Conservation (phyloP, 2,113 vertebrate species). For the Psophia crepitans region DNA sequence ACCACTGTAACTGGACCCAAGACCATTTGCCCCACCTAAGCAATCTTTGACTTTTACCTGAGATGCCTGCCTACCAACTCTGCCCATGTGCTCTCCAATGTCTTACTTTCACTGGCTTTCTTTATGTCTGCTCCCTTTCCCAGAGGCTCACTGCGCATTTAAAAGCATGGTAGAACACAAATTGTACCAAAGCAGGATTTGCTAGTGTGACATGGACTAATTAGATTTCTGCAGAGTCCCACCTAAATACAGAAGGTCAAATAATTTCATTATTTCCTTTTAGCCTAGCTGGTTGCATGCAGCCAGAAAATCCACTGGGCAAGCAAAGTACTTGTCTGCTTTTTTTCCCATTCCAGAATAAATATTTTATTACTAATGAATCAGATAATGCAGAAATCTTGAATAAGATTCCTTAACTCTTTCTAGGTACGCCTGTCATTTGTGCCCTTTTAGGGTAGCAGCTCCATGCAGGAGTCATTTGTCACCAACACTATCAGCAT, state of each 20-base stretch:
- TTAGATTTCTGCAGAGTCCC: neutral
- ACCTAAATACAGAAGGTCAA: neutral
- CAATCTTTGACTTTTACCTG: neutral
- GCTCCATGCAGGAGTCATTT: neutral
- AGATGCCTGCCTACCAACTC: neutral
- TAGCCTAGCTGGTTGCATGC: neutral
- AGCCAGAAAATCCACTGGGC: neutral
- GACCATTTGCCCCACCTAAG: neutral
- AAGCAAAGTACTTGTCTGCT: neutral
- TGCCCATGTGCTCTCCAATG: neutral
- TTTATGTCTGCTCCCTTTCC: neutral
- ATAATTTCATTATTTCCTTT: neutral
- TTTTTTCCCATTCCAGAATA: neutral
- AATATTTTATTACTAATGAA: neutral
- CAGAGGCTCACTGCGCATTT: neutral
- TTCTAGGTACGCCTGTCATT: neutral
- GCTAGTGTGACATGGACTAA: neutral
- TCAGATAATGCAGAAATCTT: neutral
- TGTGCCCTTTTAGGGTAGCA: neutral
- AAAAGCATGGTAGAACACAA: neutral
- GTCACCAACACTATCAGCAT: neutral
- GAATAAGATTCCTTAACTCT: neutral
- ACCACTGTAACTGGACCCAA: neutral
- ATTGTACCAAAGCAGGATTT: neutral
- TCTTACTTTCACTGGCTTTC: neutral